Percentiles rank a stretch among this genome's conserved stretches.
These are phyloP conservation scores for Cervus canadensis DNA, from an alignment of 2,113 vertebrate genomes.

Conservation along the genomic window DNA sequence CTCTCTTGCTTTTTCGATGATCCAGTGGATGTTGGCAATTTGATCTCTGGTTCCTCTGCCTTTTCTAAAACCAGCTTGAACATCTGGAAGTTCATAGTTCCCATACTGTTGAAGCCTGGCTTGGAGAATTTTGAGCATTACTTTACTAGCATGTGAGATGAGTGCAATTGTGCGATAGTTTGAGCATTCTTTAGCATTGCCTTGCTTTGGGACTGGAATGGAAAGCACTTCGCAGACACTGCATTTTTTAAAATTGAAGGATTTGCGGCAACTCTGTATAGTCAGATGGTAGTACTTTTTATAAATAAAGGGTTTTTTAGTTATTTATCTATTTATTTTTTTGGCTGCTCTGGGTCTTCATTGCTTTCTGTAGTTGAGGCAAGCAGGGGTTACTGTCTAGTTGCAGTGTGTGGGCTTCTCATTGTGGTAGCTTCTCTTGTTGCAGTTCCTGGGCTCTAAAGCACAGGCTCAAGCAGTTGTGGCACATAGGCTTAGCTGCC, in stretches of 20 bases:
- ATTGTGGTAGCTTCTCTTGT: background rate
- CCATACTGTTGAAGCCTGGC: background rate
- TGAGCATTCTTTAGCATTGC: background rate
- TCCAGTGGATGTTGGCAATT: background rate
- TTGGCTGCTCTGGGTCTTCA: background rate
- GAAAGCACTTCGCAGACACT: background rate
- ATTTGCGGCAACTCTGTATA: background rate
- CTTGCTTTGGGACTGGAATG: background rate
- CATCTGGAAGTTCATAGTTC: background rate
- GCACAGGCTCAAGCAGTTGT: background rate
- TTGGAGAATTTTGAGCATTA: background rate
- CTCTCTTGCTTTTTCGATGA: no score
- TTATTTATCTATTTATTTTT: background rate
- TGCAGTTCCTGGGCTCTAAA: background rate
- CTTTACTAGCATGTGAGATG: background rate
- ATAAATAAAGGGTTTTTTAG: background rate
- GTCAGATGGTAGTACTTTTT: background rate
- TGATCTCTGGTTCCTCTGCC: background rate
- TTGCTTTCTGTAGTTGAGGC: background rate
- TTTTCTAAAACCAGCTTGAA: background rate
- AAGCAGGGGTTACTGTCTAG: background rate
- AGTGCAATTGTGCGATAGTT: background rate
- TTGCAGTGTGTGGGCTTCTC: background rate
- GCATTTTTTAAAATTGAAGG: background rate
- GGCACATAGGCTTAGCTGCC: background rate